These are phyloP conservation scores for Prunella himalayana DNA, from an alignment of 2,113 vertebrate species.

Conservation along the genomic window DNA sequence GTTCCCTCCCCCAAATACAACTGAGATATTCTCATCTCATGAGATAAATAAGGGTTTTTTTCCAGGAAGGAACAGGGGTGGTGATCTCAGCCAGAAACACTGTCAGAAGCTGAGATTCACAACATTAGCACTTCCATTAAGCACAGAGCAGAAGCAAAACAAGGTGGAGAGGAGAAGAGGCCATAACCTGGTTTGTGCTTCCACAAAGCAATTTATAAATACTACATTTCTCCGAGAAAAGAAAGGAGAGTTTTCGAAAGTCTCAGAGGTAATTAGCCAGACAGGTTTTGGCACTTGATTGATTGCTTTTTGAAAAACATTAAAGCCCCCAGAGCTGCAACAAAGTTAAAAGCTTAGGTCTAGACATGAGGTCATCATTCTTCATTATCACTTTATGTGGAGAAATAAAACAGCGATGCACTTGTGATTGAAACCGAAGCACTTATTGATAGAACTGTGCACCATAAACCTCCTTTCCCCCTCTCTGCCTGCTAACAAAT, in stretches of 20 bases:
- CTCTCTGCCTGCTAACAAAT: slow-evolving; percentile 5
- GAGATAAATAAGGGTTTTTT: background rate
- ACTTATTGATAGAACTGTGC: slow-evolving; percentile 25
- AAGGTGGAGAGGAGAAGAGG: background rate
- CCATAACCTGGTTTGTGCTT: background rate
- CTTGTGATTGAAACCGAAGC: slow-evolving; percentile 44
- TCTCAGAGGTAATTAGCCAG: slow-evolving; percentile 55
- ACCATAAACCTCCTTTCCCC: background rate
- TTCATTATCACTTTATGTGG: slow-evolving; percentile 60
- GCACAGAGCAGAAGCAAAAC: background rate
- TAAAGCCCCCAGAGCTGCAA: slow-evolving; percentile 45
- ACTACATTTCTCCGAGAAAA: slow-evolving; percentile 23
- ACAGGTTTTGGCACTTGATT: slow-evolving; percentile 47
- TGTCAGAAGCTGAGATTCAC: background rate
- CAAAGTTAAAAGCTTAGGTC: slow-evolving; percentile 67
- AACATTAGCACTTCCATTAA: background rate
- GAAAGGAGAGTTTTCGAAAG: background rate
- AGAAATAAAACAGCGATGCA: slow-evolving; percentile 34
- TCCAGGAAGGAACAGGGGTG: background rate
- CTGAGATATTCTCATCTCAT: background rate
- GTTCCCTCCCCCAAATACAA: background rate
- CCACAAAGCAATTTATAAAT: slow-evolving; percentile 46
- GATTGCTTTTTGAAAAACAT: slow-evolving; percentile 59
- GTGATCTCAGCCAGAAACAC: background rate
- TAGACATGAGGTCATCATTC: slow-evolving; percentile 70